Evolutionary conservation across 2,888 invertebrate genomes (phyloP).

Genomic region (Acleris laterana): DNA sequence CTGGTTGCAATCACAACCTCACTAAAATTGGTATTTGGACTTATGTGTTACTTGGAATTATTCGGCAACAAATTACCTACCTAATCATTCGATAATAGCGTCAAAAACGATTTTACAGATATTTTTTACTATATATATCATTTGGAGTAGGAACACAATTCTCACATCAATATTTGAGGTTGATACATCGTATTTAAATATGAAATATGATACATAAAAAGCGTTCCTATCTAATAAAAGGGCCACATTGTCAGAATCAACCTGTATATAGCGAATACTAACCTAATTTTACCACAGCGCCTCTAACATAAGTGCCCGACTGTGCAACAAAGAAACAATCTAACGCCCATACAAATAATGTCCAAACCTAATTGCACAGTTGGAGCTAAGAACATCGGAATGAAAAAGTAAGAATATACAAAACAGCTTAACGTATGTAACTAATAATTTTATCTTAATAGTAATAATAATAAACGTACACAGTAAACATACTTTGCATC

Average conservation of each 20-base stretch:
- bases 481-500: conserved; percentile 46
- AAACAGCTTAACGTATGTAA: conserved; percentile 56
- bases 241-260: conserved; percentile 55
- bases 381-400: conserved; percentile 58
- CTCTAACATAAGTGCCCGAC: conserved; percentile 1
- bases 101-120: not conserved
- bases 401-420: conserved; percentile 63
- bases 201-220: not conserved
- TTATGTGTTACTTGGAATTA: not conserved
- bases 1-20: not conserved
- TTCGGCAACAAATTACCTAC: conserved; percentile 1
- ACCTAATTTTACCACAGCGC: conserved; percentile 35
- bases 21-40: not conserved
- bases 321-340: conserved; percentile 16
- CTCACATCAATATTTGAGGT: conserved; percentile 2
- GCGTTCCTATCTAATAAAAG: conserved; percentile 16
- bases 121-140: not conserved
- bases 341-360: conserved; percentile 3
- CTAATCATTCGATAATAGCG: not conserved
- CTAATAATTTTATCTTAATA: conserved; percentile 44
- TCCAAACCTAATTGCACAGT: conserved; percentile 37
- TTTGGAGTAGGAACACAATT: conserved; percentile 11
- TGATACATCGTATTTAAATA: conserved; percentile 1
- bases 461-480: conserved; percentile 42
- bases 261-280: conserved; percentile 49